Percentiles rank a stretch among this genome's conserved stretches.
Evolutionary conservation across 2,888 invertebrate species (phyloP).

Genomic region (Bembecia ichneumoniformis): DNA sequence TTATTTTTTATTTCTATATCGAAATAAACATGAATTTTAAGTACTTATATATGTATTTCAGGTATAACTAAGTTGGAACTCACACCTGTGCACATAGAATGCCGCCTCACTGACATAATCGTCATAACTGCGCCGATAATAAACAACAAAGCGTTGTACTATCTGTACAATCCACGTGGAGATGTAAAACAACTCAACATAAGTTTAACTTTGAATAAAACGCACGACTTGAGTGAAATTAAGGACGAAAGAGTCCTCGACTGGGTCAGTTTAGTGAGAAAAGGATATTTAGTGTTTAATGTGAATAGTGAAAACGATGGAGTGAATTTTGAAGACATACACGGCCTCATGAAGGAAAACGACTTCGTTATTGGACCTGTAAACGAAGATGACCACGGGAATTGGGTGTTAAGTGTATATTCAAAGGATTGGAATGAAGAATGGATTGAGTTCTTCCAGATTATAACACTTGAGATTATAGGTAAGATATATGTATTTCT

Average conservation of each 20-base stretch:
- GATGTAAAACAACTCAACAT: conserved; percentile 26
- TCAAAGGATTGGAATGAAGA: conserved; percentile 24
- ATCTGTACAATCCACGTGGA: conserved; percentile 38
- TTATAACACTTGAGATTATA: conserved; percentile 40
- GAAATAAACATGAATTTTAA: too few species aligned
- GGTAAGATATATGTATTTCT: conserved; percentile 39
- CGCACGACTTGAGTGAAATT: background rate
- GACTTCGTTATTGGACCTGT: conserved; percentile 50
- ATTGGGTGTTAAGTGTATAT: conserved; percentile 50
- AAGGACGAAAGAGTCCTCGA: conserved; percentile 8
- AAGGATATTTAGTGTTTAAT: conserved; percentile 21
- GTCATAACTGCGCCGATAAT: conserved; percentile 34
- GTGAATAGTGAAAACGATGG: conserved; percentile 9
- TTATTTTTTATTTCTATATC: too few species aligned
- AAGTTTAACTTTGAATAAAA: conserved; percentile 4
- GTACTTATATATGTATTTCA: conserved; percentile 19
- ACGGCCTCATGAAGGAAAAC: conserved; percentile 19
- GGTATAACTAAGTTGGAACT: conserved; percentile 38
- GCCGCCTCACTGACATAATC: conserved; percentile 31
- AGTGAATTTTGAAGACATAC: conserved; percentile 14
- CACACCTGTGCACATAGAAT: conserved; percentile 23
- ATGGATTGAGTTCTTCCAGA: conserved; percentile 45
- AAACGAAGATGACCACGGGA: conserved; percentile 39
- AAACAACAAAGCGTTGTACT: conserved; percentile 19
- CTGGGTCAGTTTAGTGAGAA: conserved; percentile 13